A percentile compares a stretch with the other conserved stretches of the same genome.
phyloP scores from a whole-genome alignment of 2,888 invertebrate genomes.

The Sicus ferrugineus region DNA sequence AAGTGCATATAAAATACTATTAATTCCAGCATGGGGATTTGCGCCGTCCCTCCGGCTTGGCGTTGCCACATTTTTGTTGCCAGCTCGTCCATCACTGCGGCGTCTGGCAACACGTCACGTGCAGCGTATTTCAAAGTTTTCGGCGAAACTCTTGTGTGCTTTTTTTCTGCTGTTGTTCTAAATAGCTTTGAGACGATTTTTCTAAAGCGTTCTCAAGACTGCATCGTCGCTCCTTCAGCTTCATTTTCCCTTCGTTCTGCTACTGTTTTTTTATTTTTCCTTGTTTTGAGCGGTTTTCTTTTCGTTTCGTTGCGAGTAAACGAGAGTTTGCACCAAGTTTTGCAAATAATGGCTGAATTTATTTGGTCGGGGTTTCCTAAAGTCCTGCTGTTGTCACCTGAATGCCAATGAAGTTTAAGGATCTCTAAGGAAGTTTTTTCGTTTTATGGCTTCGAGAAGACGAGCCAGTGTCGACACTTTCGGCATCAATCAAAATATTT shows the following conservation, averaged over 20 bases:
- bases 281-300: slow-evolving; percentile 6
- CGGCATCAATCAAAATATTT: too few relatives aligned
- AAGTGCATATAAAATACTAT: background rate
- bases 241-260: background rate
- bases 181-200: background rate
- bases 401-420: slow-evolving; percentile 12
- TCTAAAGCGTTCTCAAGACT: background rate
- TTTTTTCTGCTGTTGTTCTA: background rate
- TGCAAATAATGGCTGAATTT: slow-evolving; percentile 16
- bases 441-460: too few relatives aligned
- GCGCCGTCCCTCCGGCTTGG: too few relatives aligned
- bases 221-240: background rate
- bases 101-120: slow-evolving; percentile 1
- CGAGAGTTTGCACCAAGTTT: slow-evolving; percentile 14
- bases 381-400: slow-evolving; percentile 8
- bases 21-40: background rate
- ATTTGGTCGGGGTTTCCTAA: background rate
- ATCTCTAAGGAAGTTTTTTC: background rate
- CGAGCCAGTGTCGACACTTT: too few relatives aligned
- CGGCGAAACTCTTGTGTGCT: background rate
- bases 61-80: background rate
- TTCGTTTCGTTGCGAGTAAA: slow-evolving; percentile 19
- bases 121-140: slow-evolving; percentile 14
- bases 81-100: background rate
- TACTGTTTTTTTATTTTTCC: background rate